Conservation (phyloP, 2,113 vertebrate genomes). For the Morone saxatilis region DNA sequence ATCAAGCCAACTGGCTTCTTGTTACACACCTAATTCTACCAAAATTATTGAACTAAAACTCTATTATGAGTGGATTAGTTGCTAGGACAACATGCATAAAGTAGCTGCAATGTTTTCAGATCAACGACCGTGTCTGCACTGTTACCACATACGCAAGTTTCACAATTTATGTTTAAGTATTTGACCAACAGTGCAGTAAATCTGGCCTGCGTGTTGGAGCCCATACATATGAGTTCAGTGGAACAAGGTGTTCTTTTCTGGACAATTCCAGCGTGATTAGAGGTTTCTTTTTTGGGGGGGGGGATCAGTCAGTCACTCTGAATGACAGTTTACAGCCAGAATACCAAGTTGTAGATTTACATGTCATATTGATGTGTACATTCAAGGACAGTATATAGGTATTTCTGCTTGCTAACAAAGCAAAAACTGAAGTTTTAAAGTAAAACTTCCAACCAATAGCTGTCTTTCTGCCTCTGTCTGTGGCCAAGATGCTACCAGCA, state of each 20-base stretch:
- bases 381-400: neutral
- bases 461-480: neutral
- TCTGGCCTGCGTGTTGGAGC: neutral
- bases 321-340: neutral
- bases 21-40: neutral
- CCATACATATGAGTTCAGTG: neutral
- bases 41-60: neutral
- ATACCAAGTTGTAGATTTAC: neutral
- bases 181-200: neutral
- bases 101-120: conserved; percentile 1
- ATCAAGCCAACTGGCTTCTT: neutral
- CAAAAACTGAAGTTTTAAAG: neutral
- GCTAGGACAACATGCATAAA: conserved; percentile 10
- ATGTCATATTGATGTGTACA: neutral
- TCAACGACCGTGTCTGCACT: neutral
- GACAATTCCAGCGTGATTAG: neutral
- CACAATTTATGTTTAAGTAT: neutral
- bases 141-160: neutral
- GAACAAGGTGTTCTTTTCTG: neutral
- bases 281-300: neutral
- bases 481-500: neutral
- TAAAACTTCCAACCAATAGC: neutral
- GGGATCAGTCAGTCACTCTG: too few species aligned
- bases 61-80: neutral
- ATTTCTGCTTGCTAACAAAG: neutral